Percentiles rank a stretch among this genome's conserved stretches.
phyloP scores from a whole-genome alignment of 1,140 invertebrate species.

The Eciton burchellii region DNA sequence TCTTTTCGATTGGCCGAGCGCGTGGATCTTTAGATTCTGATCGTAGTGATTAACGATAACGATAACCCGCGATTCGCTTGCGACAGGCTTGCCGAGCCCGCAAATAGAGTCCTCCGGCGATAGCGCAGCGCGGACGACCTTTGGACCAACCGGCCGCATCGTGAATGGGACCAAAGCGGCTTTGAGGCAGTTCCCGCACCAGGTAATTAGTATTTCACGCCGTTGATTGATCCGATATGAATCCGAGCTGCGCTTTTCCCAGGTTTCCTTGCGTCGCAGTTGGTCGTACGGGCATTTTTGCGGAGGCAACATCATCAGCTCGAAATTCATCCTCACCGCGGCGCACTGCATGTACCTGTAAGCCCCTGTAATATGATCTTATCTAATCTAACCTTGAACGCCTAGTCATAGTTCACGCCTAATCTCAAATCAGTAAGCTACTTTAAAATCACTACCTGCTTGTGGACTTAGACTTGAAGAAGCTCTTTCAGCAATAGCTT shows the following conservation, averaged over 20 bases:
- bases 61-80: constrained; percentile 13
- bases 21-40: no score
- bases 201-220: constrained; percentile 64
- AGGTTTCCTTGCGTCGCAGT: constrained; percentile 78
- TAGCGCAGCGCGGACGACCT: neutral
- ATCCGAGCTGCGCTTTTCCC: neutral
- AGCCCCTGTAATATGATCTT: constrained; percentile 19
- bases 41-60: neutral
- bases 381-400: no score
- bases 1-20: no score
- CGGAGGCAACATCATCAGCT: constrained; percentile 75
- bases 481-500: no score
- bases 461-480: no score
- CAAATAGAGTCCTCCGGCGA: neutral
- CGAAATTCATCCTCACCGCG: constrained; percentile 75
- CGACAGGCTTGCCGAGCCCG: neutral
- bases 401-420: no score
- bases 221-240: neutral
- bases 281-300: constrained; percentile 75
- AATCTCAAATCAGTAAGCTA: neutral
- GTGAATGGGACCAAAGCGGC: constrained; percentile 78
- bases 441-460: neutral
- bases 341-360: constrained; percentile 80
- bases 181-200: constrained; percentile 77
- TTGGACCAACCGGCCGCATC: constrained; percentile 68